Conservation (phyloP, 2,113 vertebrate species). For the Myrmecobius fasciatus region DNA sequence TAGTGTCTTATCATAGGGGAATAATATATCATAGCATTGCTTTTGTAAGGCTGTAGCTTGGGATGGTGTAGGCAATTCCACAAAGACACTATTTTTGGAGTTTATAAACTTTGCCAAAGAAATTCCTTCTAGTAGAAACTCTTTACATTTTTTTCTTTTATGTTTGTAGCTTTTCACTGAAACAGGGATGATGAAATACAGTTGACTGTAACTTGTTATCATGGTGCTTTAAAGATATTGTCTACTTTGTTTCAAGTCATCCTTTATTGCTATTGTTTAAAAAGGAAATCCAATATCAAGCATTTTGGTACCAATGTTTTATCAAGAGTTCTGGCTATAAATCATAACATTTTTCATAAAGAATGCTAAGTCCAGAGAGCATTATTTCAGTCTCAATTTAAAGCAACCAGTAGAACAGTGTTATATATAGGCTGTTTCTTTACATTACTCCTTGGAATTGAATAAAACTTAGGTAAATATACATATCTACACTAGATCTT, state of each 20-base stretch:
- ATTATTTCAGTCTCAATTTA: constrained; percentile 11
- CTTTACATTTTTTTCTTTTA: neutral
- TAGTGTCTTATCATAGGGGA: constrained; percentile 67
- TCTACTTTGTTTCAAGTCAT: constrained; percentile 43
- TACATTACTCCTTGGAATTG: neutral
- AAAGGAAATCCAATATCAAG: constrained; percentile 24
- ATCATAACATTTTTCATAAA: constrained; percentile 21
- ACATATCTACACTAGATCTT: constrained; percentile 15
- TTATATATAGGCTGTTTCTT: constrained; percentile 7
- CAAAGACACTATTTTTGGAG: constrained; percentile 69
- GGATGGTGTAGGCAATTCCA: constrained; percentile 39
- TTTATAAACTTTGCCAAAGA: constrained; percentile 43
- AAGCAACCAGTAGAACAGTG: neutral
- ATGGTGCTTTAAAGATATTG: constrained; percentile 43
- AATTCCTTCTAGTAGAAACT: constrained; percentile 44
- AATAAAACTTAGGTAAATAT: constrained; percentile 50
- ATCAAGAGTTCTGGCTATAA: constrained; percentile 34
- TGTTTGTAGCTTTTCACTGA: constrained; percentile 52
- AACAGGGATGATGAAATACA: constrained; percentile 37
- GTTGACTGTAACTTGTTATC: constrained; percentile 41
- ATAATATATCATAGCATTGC: constrained; percentile 65
- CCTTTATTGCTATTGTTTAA: constrained; percentile 52
- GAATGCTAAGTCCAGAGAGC: constrained; percentile 1
- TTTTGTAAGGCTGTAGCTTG: constrained; percentile 45
- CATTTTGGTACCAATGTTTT: constrained; percentile 22